These are phyloP conservation scores for Capricornis sumatraensis DNA, from an alignment of 2,113 vertebrate species.

Conservation along the genomic window DNA sequence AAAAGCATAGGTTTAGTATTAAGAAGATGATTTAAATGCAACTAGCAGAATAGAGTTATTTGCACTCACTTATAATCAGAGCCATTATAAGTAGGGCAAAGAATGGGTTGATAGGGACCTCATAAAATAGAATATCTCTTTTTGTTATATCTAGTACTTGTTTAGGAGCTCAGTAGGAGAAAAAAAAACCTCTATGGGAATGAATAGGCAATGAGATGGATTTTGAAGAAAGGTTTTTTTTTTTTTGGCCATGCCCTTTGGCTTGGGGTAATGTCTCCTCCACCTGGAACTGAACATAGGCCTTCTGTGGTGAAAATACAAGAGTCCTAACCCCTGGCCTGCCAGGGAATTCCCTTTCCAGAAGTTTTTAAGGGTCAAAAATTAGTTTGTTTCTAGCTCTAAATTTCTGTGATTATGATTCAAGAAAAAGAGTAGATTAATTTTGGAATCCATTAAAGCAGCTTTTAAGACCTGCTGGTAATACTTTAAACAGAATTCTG, in stretches of 20 bases:
- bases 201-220: not conserved
- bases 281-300: not conserved
- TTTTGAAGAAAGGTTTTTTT: not conserved
- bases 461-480: not conserved
- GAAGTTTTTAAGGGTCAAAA: not conserved
- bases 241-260: not conserved
- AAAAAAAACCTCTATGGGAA: not conserved
- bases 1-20: not conserved
- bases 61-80: not conserved
- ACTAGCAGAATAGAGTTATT: not conserved
- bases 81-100: conserved; percentile 48
- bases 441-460: conserved; percentile 2
- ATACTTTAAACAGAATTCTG: not conserved
- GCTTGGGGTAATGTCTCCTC: not conserved
- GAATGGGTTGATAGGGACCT: not conserved
- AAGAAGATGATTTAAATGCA: conserved; percentile 54
- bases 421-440: conserved; percentile 18
- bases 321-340: not conserved
- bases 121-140: not conserved
- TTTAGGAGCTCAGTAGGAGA: not conserved
- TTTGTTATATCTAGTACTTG: not conserved
- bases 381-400: conserved; percentile 15
- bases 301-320: not conserved
- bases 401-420: not conserved
- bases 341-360: not conserved